These are phyloP conservation scores for Oxycera nigricornis DNA, from an alignment of 2,888 invertebrate genomes.

Conservation along the genomic window DNA sequence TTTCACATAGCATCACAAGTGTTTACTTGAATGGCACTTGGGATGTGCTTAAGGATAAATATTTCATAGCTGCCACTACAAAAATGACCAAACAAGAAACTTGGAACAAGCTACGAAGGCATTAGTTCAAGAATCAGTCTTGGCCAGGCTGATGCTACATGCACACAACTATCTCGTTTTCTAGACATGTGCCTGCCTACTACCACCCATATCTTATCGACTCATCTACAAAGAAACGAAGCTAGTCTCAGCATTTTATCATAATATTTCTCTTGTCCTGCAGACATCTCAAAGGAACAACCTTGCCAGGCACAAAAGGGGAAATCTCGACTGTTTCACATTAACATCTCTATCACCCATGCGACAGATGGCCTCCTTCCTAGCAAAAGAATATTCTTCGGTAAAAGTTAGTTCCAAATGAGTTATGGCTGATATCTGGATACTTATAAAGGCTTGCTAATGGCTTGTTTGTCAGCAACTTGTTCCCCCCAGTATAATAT, in stretches of 20 bases:
- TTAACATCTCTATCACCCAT: background rate
- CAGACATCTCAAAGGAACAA: background rate
- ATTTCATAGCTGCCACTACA: constrained; percentile 17
- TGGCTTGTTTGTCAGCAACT: constrained; percentile 30
- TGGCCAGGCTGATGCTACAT: background rate
- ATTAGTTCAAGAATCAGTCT: background rate
- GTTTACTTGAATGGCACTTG: background rate
- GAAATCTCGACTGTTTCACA: background rate
- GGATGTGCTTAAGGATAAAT: background rate
- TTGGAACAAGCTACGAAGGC: background rate
- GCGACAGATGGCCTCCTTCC: background rate
- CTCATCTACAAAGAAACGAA: background rate
- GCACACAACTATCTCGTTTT: background rate
- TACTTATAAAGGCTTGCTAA: constrained; percentile 26
- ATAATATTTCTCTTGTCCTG: background rate
- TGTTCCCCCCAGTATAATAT: constrained; percentile 3
- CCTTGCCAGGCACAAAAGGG: background rate
- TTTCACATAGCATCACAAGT: background rate
- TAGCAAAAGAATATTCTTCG: background rate
- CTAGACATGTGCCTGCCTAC: background rate
- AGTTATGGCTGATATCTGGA: constrained; percentile 20
- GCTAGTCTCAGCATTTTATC: background rate
- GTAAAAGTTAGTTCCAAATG: background rate
- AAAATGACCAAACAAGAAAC: constrained; percentile 5
- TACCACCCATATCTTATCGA: background rate